Conservation (phyloP, 2,113 vertebrate genomes). For the Mesitornis unicolor region DNA sequence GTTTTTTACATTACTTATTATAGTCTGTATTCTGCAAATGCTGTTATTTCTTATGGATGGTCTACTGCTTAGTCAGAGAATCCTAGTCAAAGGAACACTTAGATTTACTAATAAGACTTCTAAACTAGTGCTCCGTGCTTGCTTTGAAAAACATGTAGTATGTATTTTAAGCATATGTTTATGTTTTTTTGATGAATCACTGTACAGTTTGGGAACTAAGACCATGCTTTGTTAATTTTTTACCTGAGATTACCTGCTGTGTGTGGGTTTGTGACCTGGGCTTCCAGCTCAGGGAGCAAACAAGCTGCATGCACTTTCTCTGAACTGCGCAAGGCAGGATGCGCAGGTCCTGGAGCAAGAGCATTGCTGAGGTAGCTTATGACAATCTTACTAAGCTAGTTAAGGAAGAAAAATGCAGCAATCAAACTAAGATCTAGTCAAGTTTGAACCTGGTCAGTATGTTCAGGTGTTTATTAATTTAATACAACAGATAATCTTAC, state of each 20-base stretch:
- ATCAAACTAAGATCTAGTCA: not conserved
- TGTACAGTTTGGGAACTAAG: not conserved
- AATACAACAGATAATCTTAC: not conserved
- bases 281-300: not conserved
- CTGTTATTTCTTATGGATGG: not conserved
- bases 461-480: not conserved
- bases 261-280: not conserved
- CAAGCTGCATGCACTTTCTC: not conserved
- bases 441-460: not conserved
- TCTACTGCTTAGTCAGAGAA: not conserved
- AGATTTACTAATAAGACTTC: not conserved
- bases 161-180: not conserved
- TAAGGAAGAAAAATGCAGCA: not conserved
- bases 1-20: not conserved
- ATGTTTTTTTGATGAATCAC: not conserved
- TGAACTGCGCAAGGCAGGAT: not conserved
- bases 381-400: not conserved
- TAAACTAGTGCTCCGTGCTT: not conserved
- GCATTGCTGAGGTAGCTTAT: not conserved
- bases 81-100: not conserved
- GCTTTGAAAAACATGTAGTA: not conserved
- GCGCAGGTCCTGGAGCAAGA: not conserved
- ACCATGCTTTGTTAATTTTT: not conserved
- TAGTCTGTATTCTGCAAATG: not conserved
- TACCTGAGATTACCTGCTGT: not conserved